phyloP scores from a whole-genome alignment of 2,888 invertebrate species.

The Chymomyza caudatula region DNA sequence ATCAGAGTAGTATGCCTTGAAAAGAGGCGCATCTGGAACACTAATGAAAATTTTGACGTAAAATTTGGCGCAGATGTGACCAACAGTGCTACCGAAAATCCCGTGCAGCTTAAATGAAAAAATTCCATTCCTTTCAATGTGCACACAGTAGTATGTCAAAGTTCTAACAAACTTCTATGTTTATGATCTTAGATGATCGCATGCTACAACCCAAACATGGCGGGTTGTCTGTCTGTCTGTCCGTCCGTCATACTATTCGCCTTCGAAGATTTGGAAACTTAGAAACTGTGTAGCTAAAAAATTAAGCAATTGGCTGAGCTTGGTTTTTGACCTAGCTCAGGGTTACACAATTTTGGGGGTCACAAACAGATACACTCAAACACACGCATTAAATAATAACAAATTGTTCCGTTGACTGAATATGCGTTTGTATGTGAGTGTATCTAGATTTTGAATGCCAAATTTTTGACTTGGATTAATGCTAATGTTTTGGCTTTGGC shows the following conservation, averaged over 20 bases:
- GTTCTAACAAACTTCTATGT: no score
- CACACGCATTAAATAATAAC: neutral
- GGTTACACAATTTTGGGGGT: slow-evolving; percentile 56
- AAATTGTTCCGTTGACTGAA: slow-evolving; percentile 54
- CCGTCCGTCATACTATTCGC: neutral
- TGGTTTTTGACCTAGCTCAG: slow-evolving; percentile 52
- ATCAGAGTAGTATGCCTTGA: no score
- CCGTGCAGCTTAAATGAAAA: no score
- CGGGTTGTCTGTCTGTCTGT: no score
- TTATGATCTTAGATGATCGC: no score
- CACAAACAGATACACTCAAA: slow-evolving; percentile 26
- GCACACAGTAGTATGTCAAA: no score
- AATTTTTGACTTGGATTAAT: slow-evolving; percentile 24
- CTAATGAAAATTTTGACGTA: no score
- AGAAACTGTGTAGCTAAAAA: neutral
- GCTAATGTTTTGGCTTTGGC: neutral
- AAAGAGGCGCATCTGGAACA: no score
- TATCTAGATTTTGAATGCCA: slow-evolving; percentile 23
- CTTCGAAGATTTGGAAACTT: neutral
- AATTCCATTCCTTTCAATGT: no score
- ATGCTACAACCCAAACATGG: no score
- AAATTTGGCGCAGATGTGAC: no score
- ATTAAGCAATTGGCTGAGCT: neutral
- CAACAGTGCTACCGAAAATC: no score
- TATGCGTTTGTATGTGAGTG: neutral